These are phyloP conservation scores for Pteruthius melanotis DNA, from an alignment of 2,113 vertebrate genomes.

Conservation along the genomic window DNA sequence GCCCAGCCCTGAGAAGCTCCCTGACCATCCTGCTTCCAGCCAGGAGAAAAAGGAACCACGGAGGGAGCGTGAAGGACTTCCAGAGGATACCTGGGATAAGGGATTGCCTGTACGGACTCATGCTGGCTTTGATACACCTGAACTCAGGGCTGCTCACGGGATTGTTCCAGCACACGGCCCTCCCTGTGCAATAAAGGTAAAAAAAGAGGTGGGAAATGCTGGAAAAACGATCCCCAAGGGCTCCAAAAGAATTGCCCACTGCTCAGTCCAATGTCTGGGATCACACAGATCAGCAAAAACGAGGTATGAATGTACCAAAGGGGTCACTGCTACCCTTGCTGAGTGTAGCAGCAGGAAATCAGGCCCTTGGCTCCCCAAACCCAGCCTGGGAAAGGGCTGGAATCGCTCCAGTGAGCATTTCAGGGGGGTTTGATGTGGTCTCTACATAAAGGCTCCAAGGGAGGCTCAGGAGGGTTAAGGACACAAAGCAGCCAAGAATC, in stretches of 20 bases:
- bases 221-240: background rate
- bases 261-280: background rate
- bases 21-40: background rate
- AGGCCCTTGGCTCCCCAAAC: background rate
- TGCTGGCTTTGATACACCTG: background rate
- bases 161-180: background rate
- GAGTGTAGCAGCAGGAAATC: background rate
- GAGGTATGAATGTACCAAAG: too few relatives aligned
- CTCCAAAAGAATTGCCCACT: background rate
- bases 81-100: background rate
- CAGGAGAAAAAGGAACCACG: background rate
- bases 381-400: background rate
- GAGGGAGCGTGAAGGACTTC: background rate
- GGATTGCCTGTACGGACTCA: background rate
- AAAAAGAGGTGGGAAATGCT: background rate
- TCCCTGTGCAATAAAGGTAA: background rate
- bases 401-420: rapidly evolving
- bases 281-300: background rate
- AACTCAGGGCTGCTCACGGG: background rate
- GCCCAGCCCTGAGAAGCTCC: background rate
- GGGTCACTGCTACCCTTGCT: background rate
- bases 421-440: rapidly evolving
- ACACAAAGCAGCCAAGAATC: background rate
- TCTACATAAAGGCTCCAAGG: background rate
- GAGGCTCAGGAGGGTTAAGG: too few relatives aligned